Evolutionary conservation across 35 echinoderm and acorn worm genomes (phyloP).

Genomic region (Eucidaris tribuloides): DNA sequence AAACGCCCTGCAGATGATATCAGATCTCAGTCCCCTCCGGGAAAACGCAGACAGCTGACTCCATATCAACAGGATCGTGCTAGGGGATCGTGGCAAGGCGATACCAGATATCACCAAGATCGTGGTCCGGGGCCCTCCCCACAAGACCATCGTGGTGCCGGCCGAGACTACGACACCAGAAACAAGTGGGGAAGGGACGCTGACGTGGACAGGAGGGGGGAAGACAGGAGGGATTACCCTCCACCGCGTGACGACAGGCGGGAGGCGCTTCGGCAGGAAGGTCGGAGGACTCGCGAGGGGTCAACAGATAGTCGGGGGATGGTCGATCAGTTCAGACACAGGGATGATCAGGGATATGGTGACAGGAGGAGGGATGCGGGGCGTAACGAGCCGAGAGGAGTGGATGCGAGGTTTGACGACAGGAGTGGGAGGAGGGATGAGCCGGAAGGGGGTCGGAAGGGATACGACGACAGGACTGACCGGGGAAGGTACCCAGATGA

Average conservation of each 20-base stretch:
- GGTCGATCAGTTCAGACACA: background rate
- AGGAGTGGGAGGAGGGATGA: background rate
- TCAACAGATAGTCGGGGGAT: slow-evolving; percentile 29
- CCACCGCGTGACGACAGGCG: slow-evolving; percentile 29
- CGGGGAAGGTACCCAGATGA: background rate
- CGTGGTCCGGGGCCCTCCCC: background rate
- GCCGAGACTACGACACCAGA: slow-evolving; percentile 2
- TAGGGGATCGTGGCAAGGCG: slow-evolving; percentile 14
- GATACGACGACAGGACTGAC: background rate
- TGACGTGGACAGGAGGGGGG: background rate
- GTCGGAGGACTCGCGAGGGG: slow-evolving; percentile 21
- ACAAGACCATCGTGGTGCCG: background rate
- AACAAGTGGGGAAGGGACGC: slow-evolving; percentile 3
- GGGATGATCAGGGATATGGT: background rate
- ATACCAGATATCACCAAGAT: slow-evolving; percentile 5
- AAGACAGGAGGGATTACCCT: slow-evolving; percentile 7
- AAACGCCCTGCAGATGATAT: slow-evolving; percentile 10
- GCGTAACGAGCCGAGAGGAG: background rate
- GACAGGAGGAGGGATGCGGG: slow-evolving; percentile 14
- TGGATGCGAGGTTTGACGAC: background rate
- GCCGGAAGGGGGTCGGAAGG: background rate
- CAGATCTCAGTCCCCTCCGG: background rate
- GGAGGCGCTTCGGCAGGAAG: slow-evolving; percentile 9
- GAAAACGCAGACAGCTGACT: background rate
- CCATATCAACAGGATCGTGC: background rate